phyloP scores from a whole-genome alignment of 2,113 vertebrate species.

The Eonycteris spelaea region DNA sequence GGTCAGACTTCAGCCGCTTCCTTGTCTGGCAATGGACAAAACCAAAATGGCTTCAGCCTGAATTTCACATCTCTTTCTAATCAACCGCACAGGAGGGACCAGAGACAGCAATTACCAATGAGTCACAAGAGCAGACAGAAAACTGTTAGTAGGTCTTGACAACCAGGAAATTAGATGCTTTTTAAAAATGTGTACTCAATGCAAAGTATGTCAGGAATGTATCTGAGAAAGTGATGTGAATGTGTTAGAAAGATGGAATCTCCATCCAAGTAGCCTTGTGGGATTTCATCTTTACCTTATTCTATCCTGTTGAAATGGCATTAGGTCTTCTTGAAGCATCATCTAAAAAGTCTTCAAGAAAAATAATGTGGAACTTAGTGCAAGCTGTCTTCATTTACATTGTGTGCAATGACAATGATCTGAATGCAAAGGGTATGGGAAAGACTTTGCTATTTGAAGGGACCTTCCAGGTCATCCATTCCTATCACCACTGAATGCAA shows the following conservation, averaged over 20 bases:
- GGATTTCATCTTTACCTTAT: neutral
- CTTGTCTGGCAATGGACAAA: neutral
- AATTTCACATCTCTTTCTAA: neutral
- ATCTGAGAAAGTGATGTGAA: neutral
- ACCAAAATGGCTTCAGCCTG: neutral
- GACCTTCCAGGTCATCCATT: neutral
- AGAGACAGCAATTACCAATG: conserved; percentile 50
- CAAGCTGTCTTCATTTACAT: neutral
- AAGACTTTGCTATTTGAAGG: neutral
- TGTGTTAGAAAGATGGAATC: neutral
- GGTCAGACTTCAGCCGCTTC: conserved; percentile 7
- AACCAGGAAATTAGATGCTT: conserved; percentile 42
- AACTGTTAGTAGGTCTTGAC: conserved; percentile 41
- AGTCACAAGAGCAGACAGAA: conserved; percentile 64
- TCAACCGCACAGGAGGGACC: neutral
- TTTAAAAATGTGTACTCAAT: neutral
- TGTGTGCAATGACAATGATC: neutral
- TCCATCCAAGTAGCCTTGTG: neutral
- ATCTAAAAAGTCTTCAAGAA: neutral
- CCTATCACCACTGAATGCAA: neutral
- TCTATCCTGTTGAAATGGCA: neutral
- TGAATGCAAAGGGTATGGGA: neutral
- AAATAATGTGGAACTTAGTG: neutral
- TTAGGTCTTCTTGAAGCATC: conserved; percentile 15
- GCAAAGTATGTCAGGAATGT: neutral